Evolutionary conservation across 2,113 vertebrate species (phyloP).

Genomic region (Sinocyclocheilus anshuiensis): DNA sequence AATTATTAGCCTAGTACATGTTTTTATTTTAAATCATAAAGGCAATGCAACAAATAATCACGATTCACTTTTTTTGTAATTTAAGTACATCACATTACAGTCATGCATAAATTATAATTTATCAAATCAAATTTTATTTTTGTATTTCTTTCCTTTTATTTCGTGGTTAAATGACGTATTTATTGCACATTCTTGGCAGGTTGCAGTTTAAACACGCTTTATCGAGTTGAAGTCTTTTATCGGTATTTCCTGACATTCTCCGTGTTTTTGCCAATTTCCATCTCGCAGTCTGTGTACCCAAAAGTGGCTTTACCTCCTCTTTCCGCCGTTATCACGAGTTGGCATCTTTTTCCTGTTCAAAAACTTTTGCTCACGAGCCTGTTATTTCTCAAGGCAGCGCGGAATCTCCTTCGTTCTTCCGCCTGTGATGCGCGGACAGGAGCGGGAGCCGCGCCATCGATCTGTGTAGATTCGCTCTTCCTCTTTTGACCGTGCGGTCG

Average conservation of each 20-base stretch:
- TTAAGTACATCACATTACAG: background rate
- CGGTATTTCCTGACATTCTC: background rate
- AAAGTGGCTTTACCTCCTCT: background rate
- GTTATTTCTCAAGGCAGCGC: constrained; percentile 6
- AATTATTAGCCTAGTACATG: background rate
- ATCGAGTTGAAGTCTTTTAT: background rate
- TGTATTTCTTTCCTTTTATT: background rate
- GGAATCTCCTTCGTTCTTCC: constrained; percentile 16
- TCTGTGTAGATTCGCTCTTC: background rate
- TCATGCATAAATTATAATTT: background rate
- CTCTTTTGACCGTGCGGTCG: constrained; percentile 6
- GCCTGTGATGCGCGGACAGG: background rate
- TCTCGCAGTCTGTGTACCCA: background rate
- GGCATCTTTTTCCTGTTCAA: constrained; percentile 18
- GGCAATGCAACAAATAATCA: background rate
- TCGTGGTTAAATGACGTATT: background rate
- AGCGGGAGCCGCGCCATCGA: background rate
- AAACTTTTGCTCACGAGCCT: background rate
- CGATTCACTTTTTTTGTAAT: background rate
- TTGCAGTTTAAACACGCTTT: background rate
- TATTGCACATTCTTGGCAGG: background rate
- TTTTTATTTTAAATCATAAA: background rate
- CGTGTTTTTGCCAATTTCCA: background rate
- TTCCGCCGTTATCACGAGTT: background rate
- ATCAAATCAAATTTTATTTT: background rate